Evolutionary conservation across 2,113 vertebrate species (phyloP).

Genomic region (Pholis gunnellus): DNA sequence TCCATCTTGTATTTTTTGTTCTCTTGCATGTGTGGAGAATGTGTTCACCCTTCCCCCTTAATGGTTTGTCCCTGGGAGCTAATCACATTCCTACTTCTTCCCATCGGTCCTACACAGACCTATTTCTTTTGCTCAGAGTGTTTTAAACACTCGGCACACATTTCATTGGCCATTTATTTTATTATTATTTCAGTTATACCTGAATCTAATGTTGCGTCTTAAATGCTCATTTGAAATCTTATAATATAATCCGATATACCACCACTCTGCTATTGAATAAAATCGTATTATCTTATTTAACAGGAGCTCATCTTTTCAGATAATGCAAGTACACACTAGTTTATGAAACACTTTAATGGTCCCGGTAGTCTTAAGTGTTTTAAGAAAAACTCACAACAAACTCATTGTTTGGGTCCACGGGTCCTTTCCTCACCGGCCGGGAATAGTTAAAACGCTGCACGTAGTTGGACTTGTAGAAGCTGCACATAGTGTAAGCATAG

Average conservation of each 20-base stretch:
- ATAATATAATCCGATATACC: neutral
- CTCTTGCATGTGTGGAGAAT: neutral
- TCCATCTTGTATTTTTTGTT: neutral
- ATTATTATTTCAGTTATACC: slow-evolving; percentile 2
- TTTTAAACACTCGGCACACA: neutral
- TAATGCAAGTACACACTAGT: neutral
- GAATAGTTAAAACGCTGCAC: slow-evolving; percentile 97
- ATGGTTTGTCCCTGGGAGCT: neutral
- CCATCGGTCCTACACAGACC: neutral
- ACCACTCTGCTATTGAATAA: neutral
- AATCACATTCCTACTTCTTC: neutral
- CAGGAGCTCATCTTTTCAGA: neutral
- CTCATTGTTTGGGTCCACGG: slow-evolving; percentile 95
- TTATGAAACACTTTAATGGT: slow-evolving; percentile 1
- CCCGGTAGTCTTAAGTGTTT: slow-evolving; percentile 22
- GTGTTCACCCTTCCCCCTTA: neutral
- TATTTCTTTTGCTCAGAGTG: neutral
- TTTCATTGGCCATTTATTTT: neutral
- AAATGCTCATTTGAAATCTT: slow-evolving; percentile 21
- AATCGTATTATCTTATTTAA: slow-evolving; percentile 23
- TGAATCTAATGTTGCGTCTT: neutral
- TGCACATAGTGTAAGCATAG: slow-evolving; percentile 63
- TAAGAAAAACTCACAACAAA: slow-evolving; percentile 90
- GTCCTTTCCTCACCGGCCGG: slow-evolving; percentile 92
- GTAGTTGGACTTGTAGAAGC: slow-evolving; percentile 98